Evolutionary conservation across 2,113 vertebrate genomes (phyloP).

Genomic region (Poecilia latipinna): DNA sequence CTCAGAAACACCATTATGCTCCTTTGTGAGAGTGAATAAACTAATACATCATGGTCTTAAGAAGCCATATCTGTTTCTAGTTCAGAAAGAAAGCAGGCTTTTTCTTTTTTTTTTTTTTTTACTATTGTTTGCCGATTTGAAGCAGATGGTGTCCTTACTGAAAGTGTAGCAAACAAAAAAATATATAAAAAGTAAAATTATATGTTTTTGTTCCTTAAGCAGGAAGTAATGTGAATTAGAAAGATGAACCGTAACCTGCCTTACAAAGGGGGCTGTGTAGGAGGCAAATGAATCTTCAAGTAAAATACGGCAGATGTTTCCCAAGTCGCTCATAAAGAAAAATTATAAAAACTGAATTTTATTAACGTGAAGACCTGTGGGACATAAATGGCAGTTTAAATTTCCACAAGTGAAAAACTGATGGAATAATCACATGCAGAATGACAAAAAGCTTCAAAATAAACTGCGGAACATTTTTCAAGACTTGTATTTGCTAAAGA

Average conservation of each 20-base stretch:
- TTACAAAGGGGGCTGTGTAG: constrained; percentile 8
- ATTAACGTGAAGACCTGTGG: constrained; percentile 10
- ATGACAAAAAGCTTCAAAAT: constrained; percentile 27
- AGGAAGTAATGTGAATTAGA: not conserved
- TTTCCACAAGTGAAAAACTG: constrained; percentile 13
- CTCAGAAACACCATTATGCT: constrained; percentile 17
- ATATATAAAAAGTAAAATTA: not conserved
- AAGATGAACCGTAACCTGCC: not conserved
- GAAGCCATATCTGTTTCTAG: constrained; percentile 40
- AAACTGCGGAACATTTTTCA: constrained; percentile 30
- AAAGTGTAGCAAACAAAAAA: not conserved
- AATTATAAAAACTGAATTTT: constrained; percentile 35
- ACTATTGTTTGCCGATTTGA: constrained; percentile 43
- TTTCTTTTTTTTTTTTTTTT: constrained; percentile 31
- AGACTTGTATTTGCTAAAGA: constrained; percentile 20
- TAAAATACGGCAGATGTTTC: constrained; percentile 25
- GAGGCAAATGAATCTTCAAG: constrained; percentile 5
- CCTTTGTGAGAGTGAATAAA: constrained; percentile 26
- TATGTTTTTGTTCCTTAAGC: not conserved
- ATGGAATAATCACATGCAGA: constrained; percentile 7
- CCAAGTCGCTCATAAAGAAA: constrained; percentile 6
- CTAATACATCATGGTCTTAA: constrained; percentile 2
- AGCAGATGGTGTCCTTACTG: constrained; percentile 52
- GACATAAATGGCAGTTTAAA: constrained; percentile 1
- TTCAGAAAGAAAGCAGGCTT: constrained; percentile 17